Base-by-base conservation (phyloP, 2,888 invertebrate genomes). In the Ecdyonurus torrentis region DNA sequence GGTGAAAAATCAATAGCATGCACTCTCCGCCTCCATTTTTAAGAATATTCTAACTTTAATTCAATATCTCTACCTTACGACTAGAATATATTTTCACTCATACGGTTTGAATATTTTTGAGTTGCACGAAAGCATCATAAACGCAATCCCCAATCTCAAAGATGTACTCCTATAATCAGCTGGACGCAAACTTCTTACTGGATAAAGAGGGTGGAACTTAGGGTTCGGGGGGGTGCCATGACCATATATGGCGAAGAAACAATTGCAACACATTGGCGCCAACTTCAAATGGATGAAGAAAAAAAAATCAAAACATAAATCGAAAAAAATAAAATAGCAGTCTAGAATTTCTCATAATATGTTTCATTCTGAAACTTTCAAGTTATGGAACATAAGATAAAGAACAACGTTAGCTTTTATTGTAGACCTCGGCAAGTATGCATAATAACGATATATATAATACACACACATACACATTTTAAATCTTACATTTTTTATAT, bases 1-100 rank as follows among this genome's bases (percentile, higher is more conserved):
- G 77, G 75, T 75, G 80, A 82, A 82, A 81, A 82, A 82, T 81
- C 81, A 81, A 81, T 81, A 81, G 77, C 77, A 77, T 78, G 78
- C 79, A 79, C 79, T 75, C 75, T 74, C 74, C 73, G 74, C 74
- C 74, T 74, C 61, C 65, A 76, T 76, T 76, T 77, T 76, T 75
- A 74, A 24, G 61, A 61, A 25, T 55, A n/a, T 58, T 63, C 52
- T 50, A 23, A 52, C 23, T 59, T 59, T 60, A 24, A 37, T 52
- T 19, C 24, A 20, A 23, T 52, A 24, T 59, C 22, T 63, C 25
- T 52, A 52, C 63, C 37, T 37, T 37, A 37, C 15, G 37, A 37
- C 15, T 5, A 5, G 15, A 10, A 15, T 37, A 37, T 37, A 10
- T 10, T 15, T 37, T 37, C 37, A 37, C 37, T n/a, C n/a, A n/a